phyloP scores from a whole-genome alignment of 2,113 vertebrate genomes.

The Nothobranchius furzeri region DNA sequence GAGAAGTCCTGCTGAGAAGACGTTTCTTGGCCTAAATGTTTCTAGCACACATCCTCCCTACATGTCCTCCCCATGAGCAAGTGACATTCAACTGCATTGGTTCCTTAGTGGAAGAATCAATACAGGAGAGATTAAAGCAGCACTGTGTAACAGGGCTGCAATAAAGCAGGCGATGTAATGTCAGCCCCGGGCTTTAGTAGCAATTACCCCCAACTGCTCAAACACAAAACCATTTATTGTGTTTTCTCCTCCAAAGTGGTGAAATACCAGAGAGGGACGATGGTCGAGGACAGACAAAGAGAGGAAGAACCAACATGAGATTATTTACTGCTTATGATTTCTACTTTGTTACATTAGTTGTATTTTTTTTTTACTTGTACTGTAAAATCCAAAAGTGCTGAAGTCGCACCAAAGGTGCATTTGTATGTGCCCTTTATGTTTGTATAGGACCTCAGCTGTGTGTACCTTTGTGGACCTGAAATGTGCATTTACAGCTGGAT shows the following conservation, averaged over 20 bases:
- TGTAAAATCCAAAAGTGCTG: no score
- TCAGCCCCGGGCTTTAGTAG: constrained; percentile 48
- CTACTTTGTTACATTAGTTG: no score
- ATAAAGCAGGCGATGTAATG: constrained; percentile 45
- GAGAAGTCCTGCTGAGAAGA: constrained; percentile 9
- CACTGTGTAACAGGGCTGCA: constrained; percentile 32
- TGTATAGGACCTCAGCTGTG: no score
- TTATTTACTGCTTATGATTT: no score
- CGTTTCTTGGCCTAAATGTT: constrained; percentile 34
- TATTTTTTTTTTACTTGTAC: no score
- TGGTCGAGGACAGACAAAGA: background rate
- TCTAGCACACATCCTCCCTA: background rate
- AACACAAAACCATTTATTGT: constrained; percentile 47
- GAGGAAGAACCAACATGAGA: background rate
- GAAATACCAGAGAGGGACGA: constrained; percentile 30
- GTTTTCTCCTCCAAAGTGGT: constrained; percentile 1
- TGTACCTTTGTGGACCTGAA: no score
- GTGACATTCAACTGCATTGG: constrained; percentile 27
- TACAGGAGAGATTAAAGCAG: constrained; percentile 30
- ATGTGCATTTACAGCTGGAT: no score
- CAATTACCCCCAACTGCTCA: constrained; percentile 51
- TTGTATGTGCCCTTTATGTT: no score
- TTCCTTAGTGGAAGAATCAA: constrained; percentile 44
- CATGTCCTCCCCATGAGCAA: background rate
- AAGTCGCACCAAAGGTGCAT: no score